These are phyloP conservation scores for Aphelinus atriplicis DNA, from an alignment of 1,140 invertebrate genomes.

Conservation along the genomic window DNA sequence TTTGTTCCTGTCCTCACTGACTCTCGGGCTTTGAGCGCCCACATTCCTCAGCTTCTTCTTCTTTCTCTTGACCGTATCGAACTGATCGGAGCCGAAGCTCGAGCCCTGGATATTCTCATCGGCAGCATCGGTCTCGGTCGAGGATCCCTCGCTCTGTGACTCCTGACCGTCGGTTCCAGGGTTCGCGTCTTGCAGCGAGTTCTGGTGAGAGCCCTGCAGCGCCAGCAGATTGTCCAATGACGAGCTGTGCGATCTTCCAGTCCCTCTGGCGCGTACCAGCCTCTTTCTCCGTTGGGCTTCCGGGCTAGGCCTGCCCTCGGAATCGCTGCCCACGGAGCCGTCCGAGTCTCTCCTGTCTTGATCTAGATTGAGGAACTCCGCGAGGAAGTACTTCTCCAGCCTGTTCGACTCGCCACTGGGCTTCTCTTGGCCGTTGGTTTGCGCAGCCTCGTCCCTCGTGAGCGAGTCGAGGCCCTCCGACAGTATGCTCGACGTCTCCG, in stretches of 20 bases:
- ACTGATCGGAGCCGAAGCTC: slow-evolving; percentile 73
- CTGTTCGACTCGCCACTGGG: slow-evolving; percentile 78
- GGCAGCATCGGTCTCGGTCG: slow-evolving; percentile 81
- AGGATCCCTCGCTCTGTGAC: slow-evolving; percentile 73
- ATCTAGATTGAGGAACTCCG: slow-evolving; percentile 84
- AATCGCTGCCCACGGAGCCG: slow-evolving; percentile 85
- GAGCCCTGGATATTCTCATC: slow-evolving; percentile 74
- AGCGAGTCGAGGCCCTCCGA: slow-evolving; percentile 82
- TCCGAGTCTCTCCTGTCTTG: slow-evolving; percentile 78
- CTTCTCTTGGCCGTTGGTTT: slow-evolving; percentile 66
- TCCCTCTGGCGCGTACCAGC: slow-evolving; percentile 80
- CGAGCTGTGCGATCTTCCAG: slow-evolving; percentile 80
- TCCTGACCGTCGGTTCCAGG: slow-evolving; percentile 56
- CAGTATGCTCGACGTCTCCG: slow-evolving; percentile 88
- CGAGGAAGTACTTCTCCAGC: slow-evolving; percentile 90
- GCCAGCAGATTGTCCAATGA: slow-evolving; percentile 80
- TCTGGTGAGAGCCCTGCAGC: slow-evolving; percentile 65
- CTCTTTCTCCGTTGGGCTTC: slow-evolving; percentile 82
- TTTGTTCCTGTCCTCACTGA: slow-evolving; percentile 64
- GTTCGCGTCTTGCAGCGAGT: slow-evolving; percentile 61
- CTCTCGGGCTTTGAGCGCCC: slow-evolving; percentile 60
- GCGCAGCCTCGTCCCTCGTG: slow-evolving; percentile 65
- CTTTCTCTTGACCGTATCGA: slow-evolving; percentile 85
- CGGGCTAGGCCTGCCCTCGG: slow-evolving; percentile 85
- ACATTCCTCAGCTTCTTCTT: slow-evolving; percentile 71